Percentiles rank a stretch among this genome's conserved stretches.
Conservation (phyloP, 2,113 vertebrate species). For the Oreochromis tanganicae region DNA sequence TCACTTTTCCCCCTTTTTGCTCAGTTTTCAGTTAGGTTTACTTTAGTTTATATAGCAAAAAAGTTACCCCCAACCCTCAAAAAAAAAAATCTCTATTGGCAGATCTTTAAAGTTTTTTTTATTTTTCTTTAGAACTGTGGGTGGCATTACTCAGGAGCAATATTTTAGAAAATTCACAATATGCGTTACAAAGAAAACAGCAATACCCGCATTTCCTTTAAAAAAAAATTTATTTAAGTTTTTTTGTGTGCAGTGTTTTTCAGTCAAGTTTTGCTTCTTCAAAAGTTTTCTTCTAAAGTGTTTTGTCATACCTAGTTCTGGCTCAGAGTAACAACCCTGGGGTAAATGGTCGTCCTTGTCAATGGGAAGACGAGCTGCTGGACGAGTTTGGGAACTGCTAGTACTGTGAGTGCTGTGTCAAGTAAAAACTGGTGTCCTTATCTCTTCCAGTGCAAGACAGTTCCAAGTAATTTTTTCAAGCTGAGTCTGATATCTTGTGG, state of each 20-base stretch:
- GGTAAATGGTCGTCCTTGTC: background rate
- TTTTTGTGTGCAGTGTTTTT: background rate
- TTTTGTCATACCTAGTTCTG: background rate
- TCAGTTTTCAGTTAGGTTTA: background rate
- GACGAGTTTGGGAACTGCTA: background rate
- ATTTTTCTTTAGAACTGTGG: background rate
- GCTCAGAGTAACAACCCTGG: background rate
- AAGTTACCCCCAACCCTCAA: background rate
- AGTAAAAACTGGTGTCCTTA: background rate
- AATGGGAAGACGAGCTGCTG: background rate
- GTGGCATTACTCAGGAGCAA: background rate
- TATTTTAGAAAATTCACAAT: background rate
- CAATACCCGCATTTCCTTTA: background rate
- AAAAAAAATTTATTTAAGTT: background rate
- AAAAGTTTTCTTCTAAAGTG: background rate
- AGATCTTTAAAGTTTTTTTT: background rate
- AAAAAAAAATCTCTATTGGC: background rate
- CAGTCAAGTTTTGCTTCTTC: background rate
- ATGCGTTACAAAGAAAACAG: background rate
- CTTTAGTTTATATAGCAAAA: background rate
- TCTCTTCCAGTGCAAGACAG: background rate
- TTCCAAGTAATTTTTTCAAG: background rate
- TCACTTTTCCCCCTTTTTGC: accelerated
- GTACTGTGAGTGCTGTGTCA: background rate
- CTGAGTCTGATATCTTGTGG: background rate